Evolutionary conservation across 2,888 invertebrate genomes (phyloP).

Genomic region (Gnatocerus cornutus): DNA sequence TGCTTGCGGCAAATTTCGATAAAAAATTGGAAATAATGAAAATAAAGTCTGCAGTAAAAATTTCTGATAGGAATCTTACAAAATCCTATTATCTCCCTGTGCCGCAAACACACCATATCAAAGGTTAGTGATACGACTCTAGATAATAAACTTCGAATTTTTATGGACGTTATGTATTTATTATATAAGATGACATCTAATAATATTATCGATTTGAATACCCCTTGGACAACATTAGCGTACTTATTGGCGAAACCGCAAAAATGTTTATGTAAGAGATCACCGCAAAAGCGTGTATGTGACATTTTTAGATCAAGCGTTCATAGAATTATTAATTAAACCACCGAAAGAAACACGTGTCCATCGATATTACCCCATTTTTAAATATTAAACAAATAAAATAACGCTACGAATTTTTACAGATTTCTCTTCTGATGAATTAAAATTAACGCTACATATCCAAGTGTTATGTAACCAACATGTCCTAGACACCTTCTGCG

Average conservation of each 20-base stretch:
- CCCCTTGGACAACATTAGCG: not conserved
- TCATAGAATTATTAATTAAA: not conserved
- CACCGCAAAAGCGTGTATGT: not conserved
- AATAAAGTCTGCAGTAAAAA: too few relatives aligned
- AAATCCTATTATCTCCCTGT: too few relatives aligned
- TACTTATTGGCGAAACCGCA: slow-evolving; percentile 28
- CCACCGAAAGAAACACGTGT: not conserved
- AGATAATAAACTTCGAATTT: too few relatives aligned
- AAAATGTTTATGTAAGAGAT: slow-evolving; percentile 28
- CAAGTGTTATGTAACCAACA: slow-evolving; percentile 8
- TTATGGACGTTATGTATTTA: too few relatives aligned
- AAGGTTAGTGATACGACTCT: too few relatives aligned
- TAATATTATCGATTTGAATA: too few relatives aligned
- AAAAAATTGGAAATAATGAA: too few relatives aligned
- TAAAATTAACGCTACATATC: slow-evolving; percentile 7
- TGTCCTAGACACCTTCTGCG: not conserved
- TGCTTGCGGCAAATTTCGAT: too few relatives aligned
- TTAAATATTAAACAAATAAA: not conserved
- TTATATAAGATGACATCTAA: too few relatives aligned
- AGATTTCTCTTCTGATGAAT: not conserved
- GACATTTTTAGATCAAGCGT: not conserved
- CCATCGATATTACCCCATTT: too few relatives aligned
- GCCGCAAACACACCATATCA: too few relatives aligned
- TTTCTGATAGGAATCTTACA: too few relatives aligned
- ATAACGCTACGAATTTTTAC: not conserved